phyloP scores from a whole-genome alignment of 2,797 vertebrate species.

The Bradypodion pumilum region DNA sequence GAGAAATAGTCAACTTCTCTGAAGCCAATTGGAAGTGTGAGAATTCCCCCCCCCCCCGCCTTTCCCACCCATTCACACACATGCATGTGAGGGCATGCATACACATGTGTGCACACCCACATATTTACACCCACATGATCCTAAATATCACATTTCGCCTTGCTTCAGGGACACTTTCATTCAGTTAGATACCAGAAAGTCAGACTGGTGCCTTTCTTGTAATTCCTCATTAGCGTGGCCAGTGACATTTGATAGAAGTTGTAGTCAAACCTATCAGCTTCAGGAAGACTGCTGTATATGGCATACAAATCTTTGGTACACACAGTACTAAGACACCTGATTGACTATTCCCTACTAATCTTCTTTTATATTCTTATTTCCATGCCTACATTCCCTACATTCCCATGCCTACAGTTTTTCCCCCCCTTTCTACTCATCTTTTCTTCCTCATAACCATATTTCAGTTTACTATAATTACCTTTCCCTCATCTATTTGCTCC shows the following conservation, averaged over 20 bases:
- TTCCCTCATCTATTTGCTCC: neutral
- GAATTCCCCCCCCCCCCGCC: too few relatives aligned
- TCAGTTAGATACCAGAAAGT: too few relatives aligned
- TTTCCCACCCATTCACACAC: too few relatives aligned
- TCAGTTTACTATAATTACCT: neutral
- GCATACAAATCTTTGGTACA: neutral
- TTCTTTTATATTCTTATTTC: neutral
- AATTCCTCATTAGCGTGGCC: too few relatives aligned
- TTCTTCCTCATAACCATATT: neutral
- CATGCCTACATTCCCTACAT: too few relatives aligned
- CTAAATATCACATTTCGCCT: neutral
- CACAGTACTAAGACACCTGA: neutral
- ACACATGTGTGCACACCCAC: too few relatives aligned
- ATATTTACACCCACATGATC: neutral
- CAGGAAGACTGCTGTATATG: neutral
- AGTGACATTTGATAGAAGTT: too few relatives aligned
- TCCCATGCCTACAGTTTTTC: too few relatives aligned
- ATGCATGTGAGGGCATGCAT: neutral
- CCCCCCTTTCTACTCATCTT: neutral
- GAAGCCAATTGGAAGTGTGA: neutral
- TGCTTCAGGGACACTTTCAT: neutral
- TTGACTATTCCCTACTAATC: neutral
- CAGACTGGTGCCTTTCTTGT: too few relatives aligned
- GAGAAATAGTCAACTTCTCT: neutral
- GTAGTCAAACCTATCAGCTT: neutral